Conservation (phyloP, 2,888 invertebrate species). For the Ophion ellenae region DNA sequence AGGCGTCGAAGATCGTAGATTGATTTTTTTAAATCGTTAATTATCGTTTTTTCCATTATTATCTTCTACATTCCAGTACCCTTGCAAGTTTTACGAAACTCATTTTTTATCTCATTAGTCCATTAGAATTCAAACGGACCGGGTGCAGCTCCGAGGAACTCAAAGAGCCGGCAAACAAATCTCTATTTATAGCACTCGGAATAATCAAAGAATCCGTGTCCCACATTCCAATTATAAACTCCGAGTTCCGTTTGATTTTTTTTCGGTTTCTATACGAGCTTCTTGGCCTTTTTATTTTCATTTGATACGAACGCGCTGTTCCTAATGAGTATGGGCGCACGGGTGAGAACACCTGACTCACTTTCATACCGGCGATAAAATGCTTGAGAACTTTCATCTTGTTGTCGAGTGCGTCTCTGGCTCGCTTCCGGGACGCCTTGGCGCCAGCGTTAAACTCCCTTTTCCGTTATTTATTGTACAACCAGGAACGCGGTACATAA, state of each 20-base stretch:
- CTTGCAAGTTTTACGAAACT: neutral
- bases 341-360: constrained; percentile 50
- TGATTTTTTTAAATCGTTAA: neutral
- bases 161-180: neutral
- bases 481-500: constrained; percentile 17
- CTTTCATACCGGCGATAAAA: constrained; percentile 51
- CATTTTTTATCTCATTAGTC: neutral
- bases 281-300: constrained; percentile 7
- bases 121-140: neutral
- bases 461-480: constrained; percentile 49
- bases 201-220: neutral
- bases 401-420: constrained; percentile 39
- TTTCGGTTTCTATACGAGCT: neutral
- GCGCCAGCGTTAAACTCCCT: constrained; percentile 37
- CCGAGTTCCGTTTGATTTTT: neutral
- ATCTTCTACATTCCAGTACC: neutral
- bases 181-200: neutral
- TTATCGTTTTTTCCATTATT: neutral
- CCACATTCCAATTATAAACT: constrained; percentile 11
- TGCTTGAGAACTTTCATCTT: constrained; percentile 57
- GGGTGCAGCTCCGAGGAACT: neutral
- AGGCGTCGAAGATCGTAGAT: neutral
- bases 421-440: constrained; percentile 55
- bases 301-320: constrained; percentile 19
- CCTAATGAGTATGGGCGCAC: constrained; percentile 41